phyloP scores from a whole-genome alignment of 1,140 invertebrate species.

The Sweltsa coloradensis region DNA sequence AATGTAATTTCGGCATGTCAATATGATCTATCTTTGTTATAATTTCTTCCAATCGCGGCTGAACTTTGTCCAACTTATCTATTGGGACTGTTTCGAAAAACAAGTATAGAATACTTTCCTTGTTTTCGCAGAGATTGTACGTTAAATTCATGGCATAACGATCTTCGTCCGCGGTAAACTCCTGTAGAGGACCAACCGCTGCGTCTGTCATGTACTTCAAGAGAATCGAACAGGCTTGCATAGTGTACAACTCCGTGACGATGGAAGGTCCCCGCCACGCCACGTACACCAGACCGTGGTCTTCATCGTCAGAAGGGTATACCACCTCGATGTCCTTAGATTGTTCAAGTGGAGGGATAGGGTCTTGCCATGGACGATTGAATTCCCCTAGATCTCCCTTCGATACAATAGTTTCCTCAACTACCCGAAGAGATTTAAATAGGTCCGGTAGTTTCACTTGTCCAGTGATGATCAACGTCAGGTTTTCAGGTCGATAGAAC shows the following conservation, averaged over 20 bases:
- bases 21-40: too few relatives aligned
- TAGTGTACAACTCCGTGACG: slow-evolving; percentile 36
- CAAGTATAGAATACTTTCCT: slow-evolving; percentile 51
- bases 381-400: slow-evolving; percentile 47
- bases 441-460: slow-evolving; percentile 63
- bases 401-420: slow-evolving; percentile 67
- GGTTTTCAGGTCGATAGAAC: slow-evolving; percentile 84
- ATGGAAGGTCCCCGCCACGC: slow-evolving; percentile 74
- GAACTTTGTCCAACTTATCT: slow-evolving; percentile 45
- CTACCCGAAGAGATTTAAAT: slow-evolving; percentile 52
- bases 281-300: slow-evolving; percentile 64
- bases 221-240: slow-evolving; percentile 51
- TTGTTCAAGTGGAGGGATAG: slow-evolving; percentile 46
- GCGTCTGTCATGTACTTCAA: slow-evolving; percentile 76
- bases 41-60: slow-evolving; percentile 43
- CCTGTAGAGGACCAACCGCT: slow-evolving; percentile 67
- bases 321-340: slow-evolving; percentile 36
- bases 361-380: slow-evolving; percentile 58
- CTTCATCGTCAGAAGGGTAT: slow-evolving; percentile 78
- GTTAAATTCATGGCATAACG: slow-evolving; percentile 39
- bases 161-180: slow-evolving; percentile 69
- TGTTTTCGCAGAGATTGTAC: slow-evolving; percentile 56
- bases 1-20: too few relatives aligned
- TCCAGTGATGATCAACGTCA: slow-evolving; percentile 73
- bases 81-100: slow-evolving; percentile 65